phyloP scores from a whole-genome alignment of 2,888 invertebrate species.

The Torymus texanus region DNA sequence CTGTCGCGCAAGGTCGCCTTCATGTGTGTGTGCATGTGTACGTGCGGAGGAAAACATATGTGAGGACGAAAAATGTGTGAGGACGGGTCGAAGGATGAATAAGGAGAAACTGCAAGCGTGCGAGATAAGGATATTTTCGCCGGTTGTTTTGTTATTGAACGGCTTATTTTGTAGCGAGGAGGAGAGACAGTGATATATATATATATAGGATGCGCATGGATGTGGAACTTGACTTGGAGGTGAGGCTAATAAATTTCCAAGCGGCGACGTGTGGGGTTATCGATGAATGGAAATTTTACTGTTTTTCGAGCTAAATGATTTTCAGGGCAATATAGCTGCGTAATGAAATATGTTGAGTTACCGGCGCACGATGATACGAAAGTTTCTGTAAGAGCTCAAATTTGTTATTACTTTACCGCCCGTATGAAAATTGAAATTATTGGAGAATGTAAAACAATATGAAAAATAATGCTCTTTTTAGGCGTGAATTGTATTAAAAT shows the following conservation, averaged over 20 bases:
- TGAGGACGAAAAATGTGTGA: background rate
- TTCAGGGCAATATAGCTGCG: background rate
- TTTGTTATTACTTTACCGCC: no score
- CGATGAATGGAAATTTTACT: slow-evolving; percentile 6
- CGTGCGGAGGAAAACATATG: background rate
- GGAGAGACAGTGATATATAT: no score
- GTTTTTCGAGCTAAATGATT: background rate
- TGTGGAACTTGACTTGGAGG: slow-evolving; percentile 2
- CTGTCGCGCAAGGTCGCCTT: slow-evolving; percentile 26
- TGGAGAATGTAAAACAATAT: no score
- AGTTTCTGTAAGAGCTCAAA: no score
- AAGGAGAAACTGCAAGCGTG: slow-evolving; percentile 8
- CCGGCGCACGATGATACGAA: no score
- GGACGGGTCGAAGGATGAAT: slow-evolving; percentile 32
- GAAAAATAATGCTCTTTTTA: no score
- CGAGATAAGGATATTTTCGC: slow-evolving; percentile 37
- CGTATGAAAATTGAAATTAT: no score
- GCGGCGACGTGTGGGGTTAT: slow-evolving; percentile 4
- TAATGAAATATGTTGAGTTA: no score
- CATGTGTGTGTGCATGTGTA: background rate
- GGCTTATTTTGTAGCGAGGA: slow-evolving; percentile 13
- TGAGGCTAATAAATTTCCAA: slow-evolving; percentile 26
- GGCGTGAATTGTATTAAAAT: no score
- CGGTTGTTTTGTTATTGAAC: slow-evolving; percentile 28
- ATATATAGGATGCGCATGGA: background rate